These are phyloP conservation scores for Tetheella fluctuosa DNA, from an alignment of 2,888 invertebrate genomes.

Conservation along the genomic window DNA sequence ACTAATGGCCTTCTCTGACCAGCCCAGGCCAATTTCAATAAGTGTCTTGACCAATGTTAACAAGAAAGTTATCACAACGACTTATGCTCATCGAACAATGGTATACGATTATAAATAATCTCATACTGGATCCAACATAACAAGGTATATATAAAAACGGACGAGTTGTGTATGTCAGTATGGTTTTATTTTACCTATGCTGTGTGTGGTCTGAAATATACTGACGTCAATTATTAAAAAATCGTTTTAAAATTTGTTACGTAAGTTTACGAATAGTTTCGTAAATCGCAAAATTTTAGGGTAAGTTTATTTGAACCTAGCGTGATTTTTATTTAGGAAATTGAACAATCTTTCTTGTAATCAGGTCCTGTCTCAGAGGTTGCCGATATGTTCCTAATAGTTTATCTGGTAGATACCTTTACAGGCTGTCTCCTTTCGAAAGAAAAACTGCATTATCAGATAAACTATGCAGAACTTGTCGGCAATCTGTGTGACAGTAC, in stretches of 20 bases:
- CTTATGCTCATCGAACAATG: slow-evolving; percentile 49
- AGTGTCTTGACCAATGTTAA: background rate
- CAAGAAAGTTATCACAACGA: slow-evolving; percentile 39
- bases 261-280: background rate
- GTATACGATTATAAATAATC: slow-evolving; percentile 46
- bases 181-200: background rate
- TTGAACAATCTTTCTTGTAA: too few relatives aligned
- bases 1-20: background rate
- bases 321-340: background rate
- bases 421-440: too few relatives aligned
- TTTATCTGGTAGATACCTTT: too few relatives aligned
- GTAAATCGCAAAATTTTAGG: background rate
- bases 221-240: slow-evolving; percentile 6
- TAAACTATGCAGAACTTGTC: too few relatives aligned
- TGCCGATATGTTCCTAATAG: too few relatives aligned
- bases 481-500: too few relatives aligned
- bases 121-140: slow-evolving; percentile 15
- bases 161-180: background rate
- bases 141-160: background rate
- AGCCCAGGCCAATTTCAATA: background rate
- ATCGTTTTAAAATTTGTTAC: background rate
- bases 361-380: too few relatives aligned
- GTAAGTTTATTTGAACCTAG: background rate
- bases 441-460: too few relatives aligned
- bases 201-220: slow-evolving; percentile 1